Evolutionary conservation across 2,888 invertebrate genomes (phyloP), one percentile per base, ranked within the genome.

Genomic region (Diaprepes abbreviatus): DNA sequence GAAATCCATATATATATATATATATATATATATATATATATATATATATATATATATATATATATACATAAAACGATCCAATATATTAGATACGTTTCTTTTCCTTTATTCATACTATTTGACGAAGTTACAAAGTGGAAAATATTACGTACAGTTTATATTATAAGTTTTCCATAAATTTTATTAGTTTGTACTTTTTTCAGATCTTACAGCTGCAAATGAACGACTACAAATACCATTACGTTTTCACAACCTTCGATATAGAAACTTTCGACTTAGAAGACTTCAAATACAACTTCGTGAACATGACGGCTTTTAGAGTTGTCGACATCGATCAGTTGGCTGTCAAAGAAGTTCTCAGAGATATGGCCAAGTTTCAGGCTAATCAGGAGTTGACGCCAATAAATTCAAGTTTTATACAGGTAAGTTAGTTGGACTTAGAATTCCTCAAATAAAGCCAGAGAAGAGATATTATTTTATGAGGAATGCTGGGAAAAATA

Each of bases 171-270:
- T n/a, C n/a, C n/a, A n/a, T n/a, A n/a, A n/a, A n/a, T n/a, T n/a
- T n/a, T n/a, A n/a, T n/a, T n/a, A n/a, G 24, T 24, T 4, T 24
- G 5, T 24, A 19, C 1, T 17, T 7, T 45, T 85, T 85, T 12
- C 86, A 93, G 93, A 92, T 93, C 72, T 84, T 93, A 65, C 91
- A 92, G 80, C 87, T 93, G 12, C 92, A 93, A 85, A 93, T 94
- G 93, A 92, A 93, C 82, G 93, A 93, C 80, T 93, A 92, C 84
- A 92, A 92, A 81, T 93, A 93, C 80, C 93, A 94, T 82, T 94
- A 93, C 83, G 86, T 93, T 71, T 92, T 94, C 78, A 93, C 93
- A 19, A 91, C 91, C 55, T 89, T 91, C 81, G 84, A 90, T 82
- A 87, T 90, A 76, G 90, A 90, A 81, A 88, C 89, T 70, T 89